Conservation (phyloP, 1,140 invertebrate genomes). For the Ceratina australensis region DNA sequence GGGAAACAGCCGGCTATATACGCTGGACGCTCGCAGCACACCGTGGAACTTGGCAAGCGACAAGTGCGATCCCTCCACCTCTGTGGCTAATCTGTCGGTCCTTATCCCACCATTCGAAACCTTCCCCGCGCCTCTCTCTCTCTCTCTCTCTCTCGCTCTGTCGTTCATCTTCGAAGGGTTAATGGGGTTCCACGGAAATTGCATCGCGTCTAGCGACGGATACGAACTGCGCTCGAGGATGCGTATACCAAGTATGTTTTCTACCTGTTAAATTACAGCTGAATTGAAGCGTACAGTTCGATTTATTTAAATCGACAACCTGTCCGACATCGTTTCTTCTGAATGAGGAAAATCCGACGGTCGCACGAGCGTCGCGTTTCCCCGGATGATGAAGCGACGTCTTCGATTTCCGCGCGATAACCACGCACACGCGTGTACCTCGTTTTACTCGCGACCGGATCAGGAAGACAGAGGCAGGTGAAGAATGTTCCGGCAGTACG, state of each 20-base stretch:
- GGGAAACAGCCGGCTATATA: conserved; percentile 11
- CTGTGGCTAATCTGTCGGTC: conserved; percentile 16
- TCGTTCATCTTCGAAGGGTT: conserved; percentile 68
- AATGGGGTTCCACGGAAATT: conserved; percentile 69
- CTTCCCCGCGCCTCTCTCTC: conserved; percentile 28
- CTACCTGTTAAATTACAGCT: background rate
- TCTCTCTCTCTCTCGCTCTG: conserved; percentile 27
- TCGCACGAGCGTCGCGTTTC: conserved; percentile 38
- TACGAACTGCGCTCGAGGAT: conserved; percentile 51
- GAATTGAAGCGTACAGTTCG: background rate
- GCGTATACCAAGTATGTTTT: background rate
- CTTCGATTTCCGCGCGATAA: conserved; percentile 49
- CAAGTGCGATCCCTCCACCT: conserved; percentile 58
- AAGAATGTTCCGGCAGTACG: conserved; percentile 35
- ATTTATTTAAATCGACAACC: background rate
- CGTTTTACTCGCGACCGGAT: background rate
- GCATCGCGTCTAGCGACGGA: conserved; percentile 66
- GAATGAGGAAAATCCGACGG: conserved; percentile 23
- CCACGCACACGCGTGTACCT: background rate
- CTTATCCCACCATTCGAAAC: conserved; percentile 47
- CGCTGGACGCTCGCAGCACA: conserved; percentile 29
- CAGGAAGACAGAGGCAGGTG: conserved; percentile 25
- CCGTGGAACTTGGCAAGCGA: conserved; percentile 50
- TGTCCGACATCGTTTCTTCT: background rate
- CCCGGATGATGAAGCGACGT: conserved; percentile 37